Evolutionary conservation across 37 sponge, comb jelly and placozoan genomes (phyloP).

Genomic region (Crambe crambe): DNA sequence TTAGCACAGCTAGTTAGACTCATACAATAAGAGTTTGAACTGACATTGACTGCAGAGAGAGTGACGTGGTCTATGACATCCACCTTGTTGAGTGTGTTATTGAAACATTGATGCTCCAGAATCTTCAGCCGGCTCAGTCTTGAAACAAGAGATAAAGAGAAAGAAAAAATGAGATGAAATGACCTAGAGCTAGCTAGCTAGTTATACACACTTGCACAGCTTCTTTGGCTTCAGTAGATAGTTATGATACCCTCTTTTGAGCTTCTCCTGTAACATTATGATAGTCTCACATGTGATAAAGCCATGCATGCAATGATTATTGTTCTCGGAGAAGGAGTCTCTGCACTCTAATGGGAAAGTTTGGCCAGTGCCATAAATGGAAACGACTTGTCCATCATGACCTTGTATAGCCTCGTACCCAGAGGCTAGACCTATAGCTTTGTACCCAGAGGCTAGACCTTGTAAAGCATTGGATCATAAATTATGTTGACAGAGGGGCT

Average conservation of each 20-base stretch:
- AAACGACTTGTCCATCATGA: too few relatives aligned
- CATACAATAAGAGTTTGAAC: too few relatives aligned
- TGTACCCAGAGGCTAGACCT: too few relatives aligned
- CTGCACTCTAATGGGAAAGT: too few relatives aligned
- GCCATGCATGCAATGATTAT: too few relatives aligned
- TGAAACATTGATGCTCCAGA: constrained; percentile 10
- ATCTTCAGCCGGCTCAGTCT: constrained; percentile 31
- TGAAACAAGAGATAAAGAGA: background rate
- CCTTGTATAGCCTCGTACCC: too few relatives aligned
- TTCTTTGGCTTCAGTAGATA: constrained; percentile 36
- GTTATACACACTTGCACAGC: constrained; percentile 25
- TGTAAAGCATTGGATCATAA: too few relatives aligned
- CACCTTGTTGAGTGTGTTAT: constrained; percentile 18
- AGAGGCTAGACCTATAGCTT: too few relatives aligned
- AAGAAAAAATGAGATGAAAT: background rate
- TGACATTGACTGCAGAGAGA: background rate
- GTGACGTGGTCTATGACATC: constrained; percentile 8
- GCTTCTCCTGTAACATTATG: constrained; percentile 3
- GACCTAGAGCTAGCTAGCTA: background rate
- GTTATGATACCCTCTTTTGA: constrained; percentile 18
- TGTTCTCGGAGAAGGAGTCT: too few relatives aligned
- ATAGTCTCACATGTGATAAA: background rate
- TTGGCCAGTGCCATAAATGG: too few relatives aligned
- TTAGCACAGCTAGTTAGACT: background rate
- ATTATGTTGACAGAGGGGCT: too few relatives aligned